Conservation (phyloP, 2,888 invertebrate genomes). For the Hyposoter didymator region DNA sequence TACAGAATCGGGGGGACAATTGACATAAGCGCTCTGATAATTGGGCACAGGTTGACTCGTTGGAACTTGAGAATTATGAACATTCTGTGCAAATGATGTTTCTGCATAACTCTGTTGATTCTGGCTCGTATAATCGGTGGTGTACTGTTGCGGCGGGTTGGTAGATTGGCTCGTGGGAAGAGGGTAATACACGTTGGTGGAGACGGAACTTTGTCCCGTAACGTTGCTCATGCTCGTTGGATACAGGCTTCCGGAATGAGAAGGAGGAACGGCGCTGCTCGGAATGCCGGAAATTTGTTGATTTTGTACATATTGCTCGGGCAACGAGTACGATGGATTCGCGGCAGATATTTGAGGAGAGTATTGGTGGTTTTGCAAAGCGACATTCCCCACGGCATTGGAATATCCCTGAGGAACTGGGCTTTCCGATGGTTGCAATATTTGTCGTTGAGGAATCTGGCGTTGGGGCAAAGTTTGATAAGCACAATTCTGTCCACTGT, state of each 20-base stretch:
- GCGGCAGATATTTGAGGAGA: slow-evolving; percentile 41
- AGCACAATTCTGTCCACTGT: slow-evolving; percentile 53
- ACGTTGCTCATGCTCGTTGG: slow-evolving; percentile 24
- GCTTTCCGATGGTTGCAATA: slow-evolving; percentile 23
- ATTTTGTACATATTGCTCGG: slow-evolving; percentile 70
- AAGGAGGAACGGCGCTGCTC: slow-evolving; percentile 32
- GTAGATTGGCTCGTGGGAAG: slow-evolving; percentile 38
- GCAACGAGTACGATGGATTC: slow-evolving; percentile 47
- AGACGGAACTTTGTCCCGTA: slow-evolving; percentile 24
- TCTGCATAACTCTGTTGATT: slow-evolving; percentile 70
- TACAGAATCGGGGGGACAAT: slow-evolving; percentile 74
- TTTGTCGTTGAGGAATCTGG: slow-evolving; percentile 27
- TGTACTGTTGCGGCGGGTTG: slow-evolving; percentile 48
- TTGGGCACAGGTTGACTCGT: slow-evolving; percentile 66
- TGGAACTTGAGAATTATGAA: slow-evolving; percentile 67
- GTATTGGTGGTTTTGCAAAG: slow-evolving; percentile 34
- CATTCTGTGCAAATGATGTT: slow-evolving; percentile 28
- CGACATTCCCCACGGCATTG: background rate
- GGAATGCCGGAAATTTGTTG: slow-evolving; percentile 65
- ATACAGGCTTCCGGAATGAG: slow-evolving; percentile 39
- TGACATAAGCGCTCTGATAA: slow-evolving; percentile 74
- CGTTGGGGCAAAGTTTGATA: slow-evolving; percentile 57
- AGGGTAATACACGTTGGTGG: slow-evolving; percentile 9
- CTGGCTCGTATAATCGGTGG: slow-evolving; percentile 65
- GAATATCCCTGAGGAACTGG: slow-evolving; percentile 51